These are phyloP conservation scores for Mesochorus sp. DNA, from an alignment of 2,888 invertebrate genomes.

Conservation along the genomic window DNA sequence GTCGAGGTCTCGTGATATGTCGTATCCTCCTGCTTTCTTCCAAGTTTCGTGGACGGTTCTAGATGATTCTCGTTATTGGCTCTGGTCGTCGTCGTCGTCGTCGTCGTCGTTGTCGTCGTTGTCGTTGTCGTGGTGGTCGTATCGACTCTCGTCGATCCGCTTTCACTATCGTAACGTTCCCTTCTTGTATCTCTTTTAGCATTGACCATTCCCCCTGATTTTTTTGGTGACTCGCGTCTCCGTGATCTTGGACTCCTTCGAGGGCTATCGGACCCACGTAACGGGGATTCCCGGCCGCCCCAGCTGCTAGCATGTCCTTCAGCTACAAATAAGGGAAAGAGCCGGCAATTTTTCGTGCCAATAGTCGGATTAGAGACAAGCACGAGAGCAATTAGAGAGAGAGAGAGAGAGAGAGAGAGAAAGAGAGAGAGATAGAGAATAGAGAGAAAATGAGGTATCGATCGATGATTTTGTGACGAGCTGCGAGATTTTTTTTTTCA, in stretches of 20 bases:
- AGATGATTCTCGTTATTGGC: constrained; percentile 61
- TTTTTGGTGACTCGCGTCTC: constrained; percentile 71
- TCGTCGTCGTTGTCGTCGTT: constrained; percentile 24
- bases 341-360: constrained; percentile 69
- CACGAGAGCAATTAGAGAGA: constrained; percentile 26
- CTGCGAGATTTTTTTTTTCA: background rate
- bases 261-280: constrained; percentile 69
- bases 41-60: constrained; percentile 63
- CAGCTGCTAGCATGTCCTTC: constrained; percentile 78
- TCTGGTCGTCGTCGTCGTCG: constrained; percentile 32
- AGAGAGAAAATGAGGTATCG: background rate
- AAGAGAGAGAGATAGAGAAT: background rate
- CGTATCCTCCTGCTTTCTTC: constrained; percentile 40
- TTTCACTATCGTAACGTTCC: constrained; percentile 42
- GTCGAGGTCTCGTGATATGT: constrained; percentile 52
- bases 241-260: constrained; percentile 71
- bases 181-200: constrained; percentile 33
- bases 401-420: constrained; percentile 16
- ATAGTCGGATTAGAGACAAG: constrained; percentile 72
- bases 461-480: constrained; percentile 7
- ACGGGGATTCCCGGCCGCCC: constrained; percentile 77
- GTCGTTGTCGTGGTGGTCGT: constrained; percentile 12
- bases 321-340: constrained; percentile 72
- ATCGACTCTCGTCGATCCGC: background rate
- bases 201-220: constrained; percentile 62